Percentiles rank a stretch among this genome's conserved stretches.
These are phyloP conservation scores for Misgurnus mizolepis DNA, from an alignment of 2,113 vertebrate genomes.

Conservation along the genomic window DNA sequence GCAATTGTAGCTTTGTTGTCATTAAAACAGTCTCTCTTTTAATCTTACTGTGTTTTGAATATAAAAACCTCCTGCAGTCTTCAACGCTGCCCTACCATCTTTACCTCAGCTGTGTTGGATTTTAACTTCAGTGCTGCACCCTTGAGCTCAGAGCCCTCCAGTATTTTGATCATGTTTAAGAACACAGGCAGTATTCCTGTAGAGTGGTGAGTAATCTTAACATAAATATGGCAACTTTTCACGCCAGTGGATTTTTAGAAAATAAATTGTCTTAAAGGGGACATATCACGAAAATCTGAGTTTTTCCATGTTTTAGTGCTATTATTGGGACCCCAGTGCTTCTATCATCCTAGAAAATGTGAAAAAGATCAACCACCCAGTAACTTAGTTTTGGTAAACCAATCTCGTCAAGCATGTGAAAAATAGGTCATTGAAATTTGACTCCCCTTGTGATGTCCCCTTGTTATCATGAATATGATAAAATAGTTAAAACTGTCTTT, in stretches of 20 bases:
- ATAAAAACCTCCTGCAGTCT: slow-evolving; percentile 63
- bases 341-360: no score
- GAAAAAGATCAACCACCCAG: no score
- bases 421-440: no score
- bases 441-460: no score
- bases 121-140: slow-evolving; percentile 87
- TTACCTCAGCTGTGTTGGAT: slow-evolving; percentile 79
- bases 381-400: no score
- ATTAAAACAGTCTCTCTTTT: neutral
- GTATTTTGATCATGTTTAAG: slow-evolving; percentile 78
- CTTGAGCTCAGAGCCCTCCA: slow-evolving; percentile 73
- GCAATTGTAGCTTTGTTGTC: neutral
- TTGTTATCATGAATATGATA: neutral
- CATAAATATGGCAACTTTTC: neutral
- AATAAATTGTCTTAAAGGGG: no score
- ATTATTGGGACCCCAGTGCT: no score
- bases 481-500: slow-evolving; percentile 63
- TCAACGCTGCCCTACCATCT: slow-evolving; percentile 69
- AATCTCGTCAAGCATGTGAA: no score
- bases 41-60: neutral
- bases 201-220: slow-evolving; percentile 79
- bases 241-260: no score
- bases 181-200: slow-evolving; percentile 82
- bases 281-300: no score
- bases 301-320: no score